Conservation (phyloP, 2,888 invertebrate species). For the Diarsia mendica region DNA sequence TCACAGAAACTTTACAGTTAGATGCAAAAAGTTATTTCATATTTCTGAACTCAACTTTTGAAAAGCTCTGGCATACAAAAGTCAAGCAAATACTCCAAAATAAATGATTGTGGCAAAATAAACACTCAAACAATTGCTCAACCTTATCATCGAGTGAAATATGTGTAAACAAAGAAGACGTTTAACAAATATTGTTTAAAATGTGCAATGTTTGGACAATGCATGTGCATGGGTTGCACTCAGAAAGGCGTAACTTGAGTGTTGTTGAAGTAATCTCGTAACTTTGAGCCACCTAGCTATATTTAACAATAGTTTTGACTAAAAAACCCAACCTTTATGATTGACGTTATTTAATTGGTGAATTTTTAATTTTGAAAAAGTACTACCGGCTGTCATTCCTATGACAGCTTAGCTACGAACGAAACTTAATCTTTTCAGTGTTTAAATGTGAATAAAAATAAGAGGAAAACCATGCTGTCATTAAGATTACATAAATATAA, state of each 20-base stretch:
- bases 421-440: no score
- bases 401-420: no score
- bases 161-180: conserved; percentile 37
- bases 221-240: conserved; percentile 10
- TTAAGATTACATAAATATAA: no score
- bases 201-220: conserved; percentile 40
- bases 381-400: no score
- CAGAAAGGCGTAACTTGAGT: conserved; percentile 7
- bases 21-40: not conserved
- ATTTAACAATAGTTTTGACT: no score
- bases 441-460: no score
- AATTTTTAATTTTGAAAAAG: no score
- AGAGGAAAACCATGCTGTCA: no score
- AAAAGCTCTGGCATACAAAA: conserved; percentile 4
- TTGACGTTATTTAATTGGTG: no score
- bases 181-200: conserved; percentile 42
- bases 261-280: not conserved
- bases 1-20: not conserved
- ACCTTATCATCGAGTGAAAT: conserved; percentile 37
- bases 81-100: conserved; percentile 27
- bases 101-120: conserved; percentile 3
- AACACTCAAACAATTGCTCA: conserved; percentile 31
- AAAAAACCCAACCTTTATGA: no score
- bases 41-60: no score
- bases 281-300: no score